phyloP scores from a whole-genome alignment of 1,140 invertebrate species.

The Drosophila bifasciata region DNA sequence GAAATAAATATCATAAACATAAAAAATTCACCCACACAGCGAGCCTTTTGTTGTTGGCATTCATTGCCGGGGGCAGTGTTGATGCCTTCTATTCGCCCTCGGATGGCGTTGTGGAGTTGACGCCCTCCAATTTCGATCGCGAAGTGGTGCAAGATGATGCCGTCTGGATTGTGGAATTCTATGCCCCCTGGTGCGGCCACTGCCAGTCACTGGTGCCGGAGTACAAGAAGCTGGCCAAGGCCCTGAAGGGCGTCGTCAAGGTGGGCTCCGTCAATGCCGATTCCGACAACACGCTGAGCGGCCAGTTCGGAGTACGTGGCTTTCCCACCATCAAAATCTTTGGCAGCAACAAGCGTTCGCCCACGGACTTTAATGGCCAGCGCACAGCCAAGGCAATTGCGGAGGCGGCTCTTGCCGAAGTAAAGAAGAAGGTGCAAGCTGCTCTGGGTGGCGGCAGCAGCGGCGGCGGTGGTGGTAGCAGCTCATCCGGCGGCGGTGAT shows the following conservation, averaged over 20 bases:
- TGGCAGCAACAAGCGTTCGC: constrained; percentile 93
- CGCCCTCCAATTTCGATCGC: constrained; percentile 94
- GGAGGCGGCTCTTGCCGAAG: constrained; percentile 89
- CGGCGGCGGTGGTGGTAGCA: constrained; percentile 33
- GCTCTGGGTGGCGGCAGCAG: constrained; percentile 72
- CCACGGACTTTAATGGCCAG: constrained; percentile 93
- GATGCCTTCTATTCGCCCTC: constrained; percentile 90
- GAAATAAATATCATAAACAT: constrained; percentile 10
- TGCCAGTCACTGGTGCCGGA: constrained; percentile 93
- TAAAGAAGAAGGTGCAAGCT: constrained; percentile 76
- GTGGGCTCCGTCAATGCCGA: constrained; percentile 96
- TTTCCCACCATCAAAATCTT: constrained; percentile 99
- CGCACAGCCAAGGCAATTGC: constrained; percentile 94
- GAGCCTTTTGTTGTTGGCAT: constrained; percentile 54
- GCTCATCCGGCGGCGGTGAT: constrained; percentile 86
- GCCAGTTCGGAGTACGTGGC: constrained; percentile 93
- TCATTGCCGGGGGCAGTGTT: constrained; percentile 59
- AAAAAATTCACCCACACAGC: constrained; percentile 31
- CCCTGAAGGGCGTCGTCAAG: constrained; percentile 96
- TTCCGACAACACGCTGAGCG: constrained; percentile 92
- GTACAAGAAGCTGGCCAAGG: constrained; percentile 94
- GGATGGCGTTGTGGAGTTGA: constrained; percentile 96
- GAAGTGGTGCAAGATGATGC: constrained; percentile 93
- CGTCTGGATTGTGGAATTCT: constrained; percentile 95
- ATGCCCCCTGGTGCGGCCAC: constrained; percentile 96